A percentile compares a stretch with the other conserved stretches of the same genome.
These are phyloP conservation scores for Fragum sueziense DNA, from an alignment of 2,888 invertebrate genomes.

Conservation along the genomic window DNA sequence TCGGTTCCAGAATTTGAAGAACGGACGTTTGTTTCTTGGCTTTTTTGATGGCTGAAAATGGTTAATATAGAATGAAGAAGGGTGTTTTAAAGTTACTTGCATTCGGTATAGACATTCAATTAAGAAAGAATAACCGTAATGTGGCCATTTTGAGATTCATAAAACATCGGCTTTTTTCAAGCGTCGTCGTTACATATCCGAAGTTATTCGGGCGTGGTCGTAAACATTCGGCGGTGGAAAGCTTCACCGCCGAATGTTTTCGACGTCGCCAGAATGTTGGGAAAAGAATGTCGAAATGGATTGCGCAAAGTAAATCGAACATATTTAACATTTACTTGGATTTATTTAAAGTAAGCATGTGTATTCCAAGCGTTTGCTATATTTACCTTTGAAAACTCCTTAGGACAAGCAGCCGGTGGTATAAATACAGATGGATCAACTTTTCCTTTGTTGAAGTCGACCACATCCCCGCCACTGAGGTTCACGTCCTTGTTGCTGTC, in stretches of 20 bases:
- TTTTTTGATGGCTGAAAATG: background rate
- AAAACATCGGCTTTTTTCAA: no score
- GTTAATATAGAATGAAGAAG: background rate
- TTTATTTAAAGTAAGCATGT: background rate
- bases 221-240: no score
- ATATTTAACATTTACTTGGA: background rate
- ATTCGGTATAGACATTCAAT: no score
- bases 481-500: slow-evolving; percentile 48
- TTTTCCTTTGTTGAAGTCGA: slow-evolving; percentile 34
- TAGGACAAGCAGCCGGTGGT: slow-evolving; percentile 20
- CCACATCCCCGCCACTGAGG: slow-evolving; percentile 33
- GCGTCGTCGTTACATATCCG: no score
- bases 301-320: background rate
- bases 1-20: background rate
- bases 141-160: no score
- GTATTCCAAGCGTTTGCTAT: background rate
- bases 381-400: slow-evolving; percentile 1
- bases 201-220: no score
- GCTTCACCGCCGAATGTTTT: no score
- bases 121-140: no score
- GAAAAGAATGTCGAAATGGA: background rate
- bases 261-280: no score
- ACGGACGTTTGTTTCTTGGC: background rate
- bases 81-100: background rate
- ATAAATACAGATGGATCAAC: slow-evolving; percentile 39